Evolutionary conservation across 2,113 vertebrate genomes (phyloP), one percentile per base, ranked within the genome.

Genomic region (Pterocles gutturalis): DNA sequence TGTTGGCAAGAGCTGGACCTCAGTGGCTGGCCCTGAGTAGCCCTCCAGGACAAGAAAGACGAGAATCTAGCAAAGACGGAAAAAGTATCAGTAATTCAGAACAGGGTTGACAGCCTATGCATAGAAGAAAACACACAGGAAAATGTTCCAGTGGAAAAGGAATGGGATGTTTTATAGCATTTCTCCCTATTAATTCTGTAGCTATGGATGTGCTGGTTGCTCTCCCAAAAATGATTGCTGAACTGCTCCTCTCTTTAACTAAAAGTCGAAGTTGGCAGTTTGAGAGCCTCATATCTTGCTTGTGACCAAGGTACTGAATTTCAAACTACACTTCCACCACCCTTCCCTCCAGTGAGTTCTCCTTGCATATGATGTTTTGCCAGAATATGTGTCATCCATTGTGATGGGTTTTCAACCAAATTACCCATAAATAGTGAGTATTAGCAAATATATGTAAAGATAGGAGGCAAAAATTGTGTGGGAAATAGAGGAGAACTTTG

Each of bases 81-180:
- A 53, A 7, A 58, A 34, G 16, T 1, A 15, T 51, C 46, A 34
- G 19, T 41, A 43, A 65, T 70, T 53, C 28, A 36, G n/a, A 75
- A 8, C 8, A 22, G 20, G 2, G 0, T 11, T 69, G 66, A 10
- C 45, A 51, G 34, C 4, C 19, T 57, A 2, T 0, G 0, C 8
- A 0, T 17, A 9, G 71, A 41, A 34, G 43, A 34, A 43, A 58
- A 8, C 13, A 0, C 2, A 1, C 2, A 21, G 67, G 61, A 48
- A 75, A 38, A 31, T 48, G 48, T 17, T 43, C 3, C 4, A 5
- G 0, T 15, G 9, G 55, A 7, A 87, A 87, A 61, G 58, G 21
- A 83, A 17, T 9, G 51, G 55, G 17, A 31, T 61, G 48, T 29
- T 64, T 55, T n/a, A 5, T 12, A 64, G 76, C 8, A 5, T 46